Base-by-base conservation (phyloP, 2,113 vertebrate species). In the Entomyzon cyanotis region DNA sequence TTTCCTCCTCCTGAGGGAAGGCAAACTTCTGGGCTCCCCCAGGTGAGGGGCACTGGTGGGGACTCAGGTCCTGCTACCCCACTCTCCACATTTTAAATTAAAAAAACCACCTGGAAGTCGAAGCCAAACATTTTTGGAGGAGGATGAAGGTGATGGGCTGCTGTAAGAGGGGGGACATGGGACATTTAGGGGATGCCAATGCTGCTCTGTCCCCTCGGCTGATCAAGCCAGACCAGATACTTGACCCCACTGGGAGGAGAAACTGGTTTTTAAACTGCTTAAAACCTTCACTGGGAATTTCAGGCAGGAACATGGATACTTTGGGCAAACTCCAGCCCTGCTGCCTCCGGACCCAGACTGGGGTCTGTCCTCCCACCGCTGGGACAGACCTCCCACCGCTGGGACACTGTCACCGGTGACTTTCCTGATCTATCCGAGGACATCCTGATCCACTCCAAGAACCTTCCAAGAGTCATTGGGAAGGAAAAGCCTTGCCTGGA, bases 101-200 rank as follows among this genome's bases (percentile, higher is more conserved):
- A 18, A 53, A 46, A 59, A 41, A 27, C 0, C 7, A 2, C 3
- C 41, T 15, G 11, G 22, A 63, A 85, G 17, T 35, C 5, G 35
- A 86, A 13, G 2, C 58, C 53, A 19, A 84, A 22, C 12, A 2
- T 5, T 12, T 73, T 71, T 4, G 9, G 80, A 86, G 76, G 68
- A 55, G n/a, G 15, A 28, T 13, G 68, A 80, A 59, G 69, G 14
- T 63, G 73, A n/a, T 13, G 85, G 35, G 35, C 7, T 42, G 56
- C 13, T 7, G 0, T 3, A 19, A 13, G 31, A 5, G 6, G 5
- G 12, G 39, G 17, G 4, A 62, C 16, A 11, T 0, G 5, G 39
- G 14, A 33, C 31, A 23, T 23, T 77, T 6, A 4, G 1, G 14
- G 14, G 3, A 8, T 85, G 60, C 70, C 1, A 2, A 27, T 7